phyloP scores from a whole-genome alignment of 2,888 invertebrate species.

The Pyralis farinalis region DNA sequence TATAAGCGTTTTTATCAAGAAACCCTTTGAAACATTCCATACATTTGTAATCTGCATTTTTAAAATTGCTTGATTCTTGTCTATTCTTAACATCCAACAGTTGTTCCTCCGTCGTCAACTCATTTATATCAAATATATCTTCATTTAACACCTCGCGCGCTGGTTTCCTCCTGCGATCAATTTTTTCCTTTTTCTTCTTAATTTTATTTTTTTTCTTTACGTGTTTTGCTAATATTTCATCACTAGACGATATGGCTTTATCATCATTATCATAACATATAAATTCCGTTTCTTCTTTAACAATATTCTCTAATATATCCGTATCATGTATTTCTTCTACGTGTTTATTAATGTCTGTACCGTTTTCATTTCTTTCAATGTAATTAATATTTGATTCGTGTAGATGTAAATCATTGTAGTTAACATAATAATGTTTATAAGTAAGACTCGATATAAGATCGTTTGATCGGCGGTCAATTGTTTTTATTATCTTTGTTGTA shows the following conservation, averaged over 20 bases:
- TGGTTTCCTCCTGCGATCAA: neutral
- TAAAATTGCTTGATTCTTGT: constrained; percentile 4
- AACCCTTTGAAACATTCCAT: constrained; percentile 7
- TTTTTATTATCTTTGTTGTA: constrained; percentile 1
- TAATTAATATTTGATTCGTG: neutral
- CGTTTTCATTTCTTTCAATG: neutral
- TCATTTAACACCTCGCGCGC: neutral
- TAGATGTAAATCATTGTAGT: neutral
- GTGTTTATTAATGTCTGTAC: neutral
- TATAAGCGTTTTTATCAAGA: neutral
- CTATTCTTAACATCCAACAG: constrained; percentile 1
- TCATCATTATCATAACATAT: neutral
- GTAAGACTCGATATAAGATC: neutral
- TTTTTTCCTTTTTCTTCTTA: neutral
- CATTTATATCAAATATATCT: constrained; percentile 1
- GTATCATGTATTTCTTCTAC: neutral
- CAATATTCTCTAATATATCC: neutral
- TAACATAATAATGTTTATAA: neutral
- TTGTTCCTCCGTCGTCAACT: constrained; percentile 5
- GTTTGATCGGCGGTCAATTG: neutral
- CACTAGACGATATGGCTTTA: neutral
- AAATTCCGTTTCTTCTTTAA: neutral
- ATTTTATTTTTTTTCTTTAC: neutral
- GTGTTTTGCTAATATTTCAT: neutral
- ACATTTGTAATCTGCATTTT: constrained; percentile 4